Evolutionary conservation across 2,113 vertebrate species (phyloP), one percentile per base, ranked within the genome.

Genomic region (Himantopus leucocephalus): DNA sequence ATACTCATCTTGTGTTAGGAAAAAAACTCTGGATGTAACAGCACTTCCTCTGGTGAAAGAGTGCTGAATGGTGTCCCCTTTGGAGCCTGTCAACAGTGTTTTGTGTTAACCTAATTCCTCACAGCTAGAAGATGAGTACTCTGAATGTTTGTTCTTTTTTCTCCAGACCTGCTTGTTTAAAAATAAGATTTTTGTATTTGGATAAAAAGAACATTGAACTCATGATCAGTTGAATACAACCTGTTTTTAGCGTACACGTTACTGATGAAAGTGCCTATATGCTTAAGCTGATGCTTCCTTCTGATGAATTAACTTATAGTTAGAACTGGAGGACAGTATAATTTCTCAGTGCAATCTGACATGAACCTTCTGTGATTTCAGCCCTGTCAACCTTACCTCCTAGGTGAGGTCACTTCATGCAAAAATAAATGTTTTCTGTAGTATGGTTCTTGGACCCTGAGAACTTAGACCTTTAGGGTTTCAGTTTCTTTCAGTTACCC

Each of bases 41-140:
- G 96, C 92, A 94, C 91, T 97, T 95, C 89, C 96, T 95, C 89
- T 95, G 89, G 91, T 97, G 86, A 89, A 95, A 94, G 94, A 96
- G 96, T 94, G 94, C 95, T 96, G 88, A 96, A 84, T 96, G 92
- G 91, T 96, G 92, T 94, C 95, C 95, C 76, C 92, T 95, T 96
- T 96, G 96, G 95, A 97, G 96, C 86, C 94, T 97, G 94, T 96
- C 95, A 96, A 34, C 96, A 97, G 89, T 95, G 94, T 91, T 96
- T 94, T 97, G 85, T 97, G 85, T 96, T 97, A 96, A 93, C 97
- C 95, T 96, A 96, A 72, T 96, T 97, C 95, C 94, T 97, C 94
- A 94, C 94, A 96, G 96, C 91, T 96, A 94, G 95, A 95, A 95
- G 95, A 97, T 97, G 96, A 97, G 96, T 95, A 96, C 94, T 95